Evolutionary conservation across 2,113 vertebrate species (phyloP).

Genomic region (Salminus brasiliensis): DNA sequence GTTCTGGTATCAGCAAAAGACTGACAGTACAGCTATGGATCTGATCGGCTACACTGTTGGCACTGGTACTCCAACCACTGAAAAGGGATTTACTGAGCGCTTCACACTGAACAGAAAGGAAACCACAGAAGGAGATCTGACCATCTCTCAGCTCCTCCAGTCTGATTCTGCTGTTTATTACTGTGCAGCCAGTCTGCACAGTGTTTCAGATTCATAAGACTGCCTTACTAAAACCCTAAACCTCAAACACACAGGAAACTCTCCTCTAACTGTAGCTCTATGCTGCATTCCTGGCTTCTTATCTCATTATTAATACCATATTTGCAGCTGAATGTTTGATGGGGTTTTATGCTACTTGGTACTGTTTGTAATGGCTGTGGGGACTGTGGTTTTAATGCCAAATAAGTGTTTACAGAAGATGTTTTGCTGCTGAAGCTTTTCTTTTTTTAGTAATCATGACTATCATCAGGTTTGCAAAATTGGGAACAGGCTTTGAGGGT

Average conservation of each 20-base stretch:
- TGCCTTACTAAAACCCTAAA: constrained; percentile 44
- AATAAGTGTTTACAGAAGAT: no score
- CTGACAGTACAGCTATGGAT: constrained; percentile 29
- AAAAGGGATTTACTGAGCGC: constrained; percentile 36
- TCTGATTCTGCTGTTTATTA: constrained; percentile 67
- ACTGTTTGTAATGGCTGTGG: no score
- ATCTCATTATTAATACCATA: no score
- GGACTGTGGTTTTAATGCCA: no score
- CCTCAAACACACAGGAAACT: not conserved
- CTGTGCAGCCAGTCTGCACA: constrained; percentile 45
- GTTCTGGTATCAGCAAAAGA: constrained; percentile 66
- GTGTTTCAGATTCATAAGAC: constrained; percentile 42
- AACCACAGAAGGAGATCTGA: constrained; percentile 48
- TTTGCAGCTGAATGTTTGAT: no score
- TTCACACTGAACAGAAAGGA: constrained; percentile 1
- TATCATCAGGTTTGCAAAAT: no score
- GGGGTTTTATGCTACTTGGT: no score
- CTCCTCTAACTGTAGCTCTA: no score
- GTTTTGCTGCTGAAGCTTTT: no score
- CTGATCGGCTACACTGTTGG: constrained; percentile 60
- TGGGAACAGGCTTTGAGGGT: no score
- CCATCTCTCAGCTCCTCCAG: not conserved
- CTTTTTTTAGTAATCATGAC: no score
- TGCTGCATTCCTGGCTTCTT: no score
- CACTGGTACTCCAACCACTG: not conserved